Evolutionary conservation across 2,113 vertebrate genomes (phyloP).

Genomic region (Siphamia tubifer): DNA sequence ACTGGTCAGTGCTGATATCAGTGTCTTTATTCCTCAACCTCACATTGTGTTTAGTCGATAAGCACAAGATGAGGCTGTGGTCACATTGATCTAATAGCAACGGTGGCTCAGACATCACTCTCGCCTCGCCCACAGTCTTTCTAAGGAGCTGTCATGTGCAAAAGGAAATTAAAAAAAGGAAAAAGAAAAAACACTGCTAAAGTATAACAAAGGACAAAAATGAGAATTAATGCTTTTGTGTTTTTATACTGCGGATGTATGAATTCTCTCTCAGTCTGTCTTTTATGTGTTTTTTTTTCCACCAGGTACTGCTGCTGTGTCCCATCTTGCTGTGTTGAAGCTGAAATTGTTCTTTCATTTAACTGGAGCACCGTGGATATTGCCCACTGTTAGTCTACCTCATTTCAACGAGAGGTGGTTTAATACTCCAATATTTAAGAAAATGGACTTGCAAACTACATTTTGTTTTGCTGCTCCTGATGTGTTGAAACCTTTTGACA

Average conservation of each 20-base stretch:
- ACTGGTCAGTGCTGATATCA: not conserved
- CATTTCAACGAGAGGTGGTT: not conserved
- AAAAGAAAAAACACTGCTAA: not conserved
- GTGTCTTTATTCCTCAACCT: conserved; percentile 17
- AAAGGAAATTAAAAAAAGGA: not conserved
- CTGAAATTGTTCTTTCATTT: conserved; percentile 4
- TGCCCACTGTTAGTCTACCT: not conserved
- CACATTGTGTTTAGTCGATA: conserved; percentile 26
- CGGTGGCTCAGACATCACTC: conserved; percentile 17
- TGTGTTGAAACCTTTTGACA: not conserved
- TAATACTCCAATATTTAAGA: not conserved
- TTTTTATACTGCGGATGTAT: conserved; percentile 2
- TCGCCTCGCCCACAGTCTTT: not conserved
- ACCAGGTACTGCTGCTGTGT: not conserved
- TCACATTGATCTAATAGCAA: conserved; percentile 33
- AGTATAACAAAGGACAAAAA: conserved; percentile 1
- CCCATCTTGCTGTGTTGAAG: not conserved
- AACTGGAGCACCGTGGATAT: conserved; percentile 16
- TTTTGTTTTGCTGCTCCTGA: conserved; percentile 4
- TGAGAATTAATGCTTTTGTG: not conserved
- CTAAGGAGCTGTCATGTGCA: not conserved
- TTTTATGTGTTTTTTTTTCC: conserved; percentile 42
- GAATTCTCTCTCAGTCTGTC: conserved; percentile 4
- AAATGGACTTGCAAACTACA: conserved; percentile 5
- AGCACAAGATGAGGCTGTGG: conserved; percentile 5